phyloP scores from a whole-genome alignment of 2,113 vertebrate genomes.

The Pygoscelis antarcticus region DNA sequence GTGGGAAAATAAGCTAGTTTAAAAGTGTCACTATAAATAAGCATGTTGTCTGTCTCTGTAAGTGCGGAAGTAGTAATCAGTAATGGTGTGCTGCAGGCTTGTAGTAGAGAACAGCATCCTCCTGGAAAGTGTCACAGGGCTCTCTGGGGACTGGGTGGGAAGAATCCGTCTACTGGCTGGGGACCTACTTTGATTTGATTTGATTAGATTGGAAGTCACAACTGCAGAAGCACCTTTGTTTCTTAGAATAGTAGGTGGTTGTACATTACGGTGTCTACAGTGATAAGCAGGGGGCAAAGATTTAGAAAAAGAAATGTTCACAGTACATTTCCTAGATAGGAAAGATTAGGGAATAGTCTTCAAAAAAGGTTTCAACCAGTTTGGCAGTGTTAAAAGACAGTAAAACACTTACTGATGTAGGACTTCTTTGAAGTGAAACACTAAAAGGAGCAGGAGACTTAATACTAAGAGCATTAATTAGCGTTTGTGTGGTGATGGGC shows the following conservation, averaged over 20 bases:
- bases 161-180: neutral
- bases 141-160: neutral
- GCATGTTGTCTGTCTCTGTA: neutral
- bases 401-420: neutral
- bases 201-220: conserved; percentile 7
- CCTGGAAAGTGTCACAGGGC: neutral
- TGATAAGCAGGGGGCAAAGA: neutral
- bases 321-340: neutral
- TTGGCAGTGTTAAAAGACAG: neutral
- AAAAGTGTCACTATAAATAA: conserved; percentile 41
- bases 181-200: conserved; percentile 5
- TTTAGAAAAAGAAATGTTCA: neutral
- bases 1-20: conserved; percentile 19
- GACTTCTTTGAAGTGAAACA: conserved; percentile 34
- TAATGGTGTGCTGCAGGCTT: neutral
- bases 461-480: conserved; percentile 42
- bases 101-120: neutral
- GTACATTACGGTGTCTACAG: neutral
- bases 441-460: neutral
- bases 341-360: neutral
- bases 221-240: conserved; percentile 22
- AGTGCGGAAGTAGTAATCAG: conserved; percentile 9
- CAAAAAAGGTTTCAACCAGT: neutral
- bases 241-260: conserved; percentile 1
- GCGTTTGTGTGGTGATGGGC: neutral